Base-by-base conservation (phyloP, 35 echinoderm and acorn worm genomes). In the Eucidaris tribuloides region DNA sequence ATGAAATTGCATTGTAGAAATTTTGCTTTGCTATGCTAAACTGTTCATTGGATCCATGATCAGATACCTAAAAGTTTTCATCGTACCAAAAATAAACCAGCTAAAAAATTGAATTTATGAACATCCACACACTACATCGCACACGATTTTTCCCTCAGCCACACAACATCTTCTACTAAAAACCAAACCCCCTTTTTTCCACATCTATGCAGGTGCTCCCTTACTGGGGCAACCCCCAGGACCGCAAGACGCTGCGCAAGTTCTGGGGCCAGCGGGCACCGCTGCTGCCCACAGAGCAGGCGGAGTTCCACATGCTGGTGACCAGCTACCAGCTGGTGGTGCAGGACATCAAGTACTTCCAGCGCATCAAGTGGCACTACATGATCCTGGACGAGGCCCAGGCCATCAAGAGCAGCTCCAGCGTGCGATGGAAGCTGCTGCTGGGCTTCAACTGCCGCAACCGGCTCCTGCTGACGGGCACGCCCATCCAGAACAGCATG, bases 401-500 rank as follows among this genome's bases (percentile, higher is more conserved):
- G 84, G 96, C 96, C 19, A 93, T 99, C 83, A 99, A 99, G 84
- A 93, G 96, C 63, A 99, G 96, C 62, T 90, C 86, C 29, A 99
- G 89, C 82, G 90, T 97, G 20, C 88, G 94, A 14, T 97, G 94
- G 94, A 92, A 90, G 55, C 76, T 97, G 31, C 83, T 97, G 24
- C 89, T 97, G 29, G 83, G 86, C 33, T 97, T 97, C 84, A 97
- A 89, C 89, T 97, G 94, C 79, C 68, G 94, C 31, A 97, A 97
- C 70, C 79, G 94, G 84, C 82, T 97, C 1, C 81, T 97, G 28
- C 86, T 97, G 25, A 97, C 94, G 4, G 94, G 94, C 4, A 97
- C 94, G 64, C 94, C 94, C 43, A 92, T 97, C 42, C 94, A 97
- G 86, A 97, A 97, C 61, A 97, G 94, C 57, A 97, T 97, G 94